Evolutionary conservation across 2,888 invertebrate species (phyloP).

Genomic region (Ectropis crepuscularia): DNA sequence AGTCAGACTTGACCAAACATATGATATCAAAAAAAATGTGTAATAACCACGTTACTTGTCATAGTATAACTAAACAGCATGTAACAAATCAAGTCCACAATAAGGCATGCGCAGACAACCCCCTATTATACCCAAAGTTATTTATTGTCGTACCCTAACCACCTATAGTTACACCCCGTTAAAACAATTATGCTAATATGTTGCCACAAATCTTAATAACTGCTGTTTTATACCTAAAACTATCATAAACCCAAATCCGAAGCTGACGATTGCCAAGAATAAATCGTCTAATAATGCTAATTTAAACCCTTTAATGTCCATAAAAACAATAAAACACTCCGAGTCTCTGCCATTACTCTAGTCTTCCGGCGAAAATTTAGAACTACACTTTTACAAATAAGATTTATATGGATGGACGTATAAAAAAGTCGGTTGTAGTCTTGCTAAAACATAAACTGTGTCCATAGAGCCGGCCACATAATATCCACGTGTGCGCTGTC

Average conservation of each 20-base stretch:
- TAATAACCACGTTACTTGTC: too few relatives aligned
- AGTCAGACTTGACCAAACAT: too few relatives aligned
- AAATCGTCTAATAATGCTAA: conserved; percentile 16
- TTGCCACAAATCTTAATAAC: conserved; percentile 13
- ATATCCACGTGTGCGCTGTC: too few relatives aligned
- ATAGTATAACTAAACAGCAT: neutral
- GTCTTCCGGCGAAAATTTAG: too few relatives aligned
- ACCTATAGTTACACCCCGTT: conserved; percentile 12
- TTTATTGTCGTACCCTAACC: conserved; percentile 5
- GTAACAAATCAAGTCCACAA: conserved; percentile 8
- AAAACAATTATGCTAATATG: conserved; percentile 19
- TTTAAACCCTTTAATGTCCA: conserved; percentile 10
- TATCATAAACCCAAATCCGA: conserved; percentile 14
- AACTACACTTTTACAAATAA: too few relatives aligned
- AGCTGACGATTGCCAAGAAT: conserved; percentile 10
- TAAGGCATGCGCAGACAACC: conserved; percentile 1
- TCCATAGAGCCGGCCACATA: too few relatives aligned
- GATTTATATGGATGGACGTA: too few relatives aligned
- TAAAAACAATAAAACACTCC: conserved; percentile 10
- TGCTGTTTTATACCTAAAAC: conserved; percentile 17
- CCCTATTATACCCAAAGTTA: conserved; percentile 3
- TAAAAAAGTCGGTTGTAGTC: too few relatives aligned
- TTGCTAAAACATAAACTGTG: too few relatives aligned
- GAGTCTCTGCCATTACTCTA: too few relatives aligned
- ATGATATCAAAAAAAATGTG: too few relatives aligned